phyloP scores from a whole-genome alignment of 2,113 vertebrate species.

The Elephas maximus region DNA sequence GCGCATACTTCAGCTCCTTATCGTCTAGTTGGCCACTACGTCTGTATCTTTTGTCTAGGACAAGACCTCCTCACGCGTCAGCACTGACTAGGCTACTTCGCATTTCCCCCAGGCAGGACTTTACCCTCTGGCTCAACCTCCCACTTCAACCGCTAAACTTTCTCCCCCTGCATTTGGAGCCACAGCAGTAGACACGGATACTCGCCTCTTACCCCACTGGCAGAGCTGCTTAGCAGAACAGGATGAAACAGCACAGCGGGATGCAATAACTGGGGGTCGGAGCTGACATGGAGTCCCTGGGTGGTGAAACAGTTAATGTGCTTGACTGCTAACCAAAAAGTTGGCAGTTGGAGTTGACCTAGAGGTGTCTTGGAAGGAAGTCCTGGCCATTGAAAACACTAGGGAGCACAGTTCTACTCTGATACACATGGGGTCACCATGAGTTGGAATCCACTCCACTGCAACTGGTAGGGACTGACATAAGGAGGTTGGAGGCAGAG shows the following conservation, averaged over 20 bases:
- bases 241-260: not conserved
- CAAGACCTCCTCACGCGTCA: not conserved
- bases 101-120: not conserved
- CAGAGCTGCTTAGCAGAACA: not conserved
- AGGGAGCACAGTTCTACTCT: not conserved
- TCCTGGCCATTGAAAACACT: not conserved
- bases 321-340: not conserved
- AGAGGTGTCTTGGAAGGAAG: not conserved
- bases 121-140: not conserved
- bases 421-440: not conserved
- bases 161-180: not conserved
- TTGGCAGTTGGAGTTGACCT: not conserved
- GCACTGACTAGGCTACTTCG: not conserved
- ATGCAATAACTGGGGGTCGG: not conserved
- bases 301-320: not conserved
- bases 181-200: not conserved
- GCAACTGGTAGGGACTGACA: not conserved
- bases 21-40: not conserved
- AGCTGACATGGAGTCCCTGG: not conserved
- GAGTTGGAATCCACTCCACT: not conserved
- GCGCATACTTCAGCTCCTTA: not conserved
- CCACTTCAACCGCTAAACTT: not conserved
- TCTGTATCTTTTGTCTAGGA: not conserved
- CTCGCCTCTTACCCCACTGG: not conserved
- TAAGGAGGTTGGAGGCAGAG: not conserved